phyloP scores from a whole-genome alignment of 2,888 invertebrate genomes.

The Pammene fasciana region DNA sequence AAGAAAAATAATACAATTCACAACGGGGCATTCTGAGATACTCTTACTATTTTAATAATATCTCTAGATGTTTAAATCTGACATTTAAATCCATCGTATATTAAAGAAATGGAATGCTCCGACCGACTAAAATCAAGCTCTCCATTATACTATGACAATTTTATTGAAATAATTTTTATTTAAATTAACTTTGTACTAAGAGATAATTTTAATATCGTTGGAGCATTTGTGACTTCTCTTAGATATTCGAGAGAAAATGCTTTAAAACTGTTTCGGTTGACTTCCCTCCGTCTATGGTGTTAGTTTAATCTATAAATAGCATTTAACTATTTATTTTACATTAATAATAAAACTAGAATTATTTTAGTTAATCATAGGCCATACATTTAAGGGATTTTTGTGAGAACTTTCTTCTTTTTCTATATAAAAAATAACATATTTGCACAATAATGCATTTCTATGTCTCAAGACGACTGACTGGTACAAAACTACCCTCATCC shows the following conservation, averaged over 20 bases:
- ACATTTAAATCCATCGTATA: not conserved
- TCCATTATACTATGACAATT: conserved; percentile 22
- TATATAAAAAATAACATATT: conserved; percentile 59
- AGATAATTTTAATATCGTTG: conserved; percentile 22
- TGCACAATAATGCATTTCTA: conserved; percentile 68
- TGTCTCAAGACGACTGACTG: conserved; percentile 72
- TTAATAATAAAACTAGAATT: conserved; percentile 51
- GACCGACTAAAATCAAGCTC: conserved; percentile 8
- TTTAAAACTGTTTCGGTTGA: conserved; percentile 57
- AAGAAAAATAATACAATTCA: not conserved
- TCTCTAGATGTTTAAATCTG: not conserved
- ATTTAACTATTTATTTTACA: conserved; percentile 73
- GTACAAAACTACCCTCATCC: conserved; percentile 77
- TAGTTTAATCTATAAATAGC: conserved; percentile 51
- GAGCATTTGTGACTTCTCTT: conserved; percentile 1
- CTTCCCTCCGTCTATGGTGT: conserved; percentile 70
- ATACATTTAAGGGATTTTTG: conserved; percentile 59
- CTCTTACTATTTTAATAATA: not conserved
- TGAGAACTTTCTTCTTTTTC: conserved; percentile 63
- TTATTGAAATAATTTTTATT: conserved; percentile 13
- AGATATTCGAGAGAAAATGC: conserved; percentile 50
- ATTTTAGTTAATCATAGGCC: conserved; percentile 49
- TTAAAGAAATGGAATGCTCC: conserved; percentile 14
- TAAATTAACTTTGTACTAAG: conserved; percentile 2
- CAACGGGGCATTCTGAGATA: not conserved